Conservation (phyloP, 2,797 vertebrate species). For the Taenioides sp. region DNA sequence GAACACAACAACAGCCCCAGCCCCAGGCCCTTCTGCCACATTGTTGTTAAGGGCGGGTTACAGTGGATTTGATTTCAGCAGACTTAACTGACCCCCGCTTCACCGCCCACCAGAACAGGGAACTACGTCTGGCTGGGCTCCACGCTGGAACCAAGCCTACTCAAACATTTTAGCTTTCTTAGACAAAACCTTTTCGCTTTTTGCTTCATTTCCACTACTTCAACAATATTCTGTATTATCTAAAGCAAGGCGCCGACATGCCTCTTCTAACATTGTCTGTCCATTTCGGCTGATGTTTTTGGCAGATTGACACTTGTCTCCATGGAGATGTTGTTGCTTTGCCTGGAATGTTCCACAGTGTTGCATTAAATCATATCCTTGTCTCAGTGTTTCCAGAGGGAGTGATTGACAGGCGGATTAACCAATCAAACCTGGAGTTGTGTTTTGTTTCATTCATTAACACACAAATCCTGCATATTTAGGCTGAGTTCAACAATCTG, state of each 20-base stretch:
- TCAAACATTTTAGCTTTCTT: constrained; percentile 69
- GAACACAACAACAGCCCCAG: constrained; percentile 63
- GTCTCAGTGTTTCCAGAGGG: too few relatives aligned
- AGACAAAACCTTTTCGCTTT: constrained; percentile 63
- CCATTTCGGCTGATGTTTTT: too few relatives aligned
- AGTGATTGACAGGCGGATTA: too few relatives aligned
- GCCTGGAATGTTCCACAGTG: too few relatives aligned
- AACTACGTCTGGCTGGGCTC: constrained; percentile 55
- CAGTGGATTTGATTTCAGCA: constrained; percentile 66
- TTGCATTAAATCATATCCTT: too few relatives aligned
- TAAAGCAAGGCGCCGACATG: constrained; percentile 43
- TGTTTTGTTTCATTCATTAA: too few relatives aligned
- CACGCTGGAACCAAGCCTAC: constrained; percentile 60
- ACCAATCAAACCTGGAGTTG: too few relatives aligned
- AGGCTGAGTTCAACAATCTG: too few relatives aligned
- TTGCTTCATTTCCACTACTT: constrained; percentile 41
- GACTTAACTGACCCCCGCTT: constrained; percentile 65
- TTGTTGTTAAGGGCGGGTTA: constrained; percentile 64
- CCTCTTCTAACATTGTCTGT: constrained; percentile 44
- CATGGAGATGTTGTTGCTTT: too few relatives aligned
- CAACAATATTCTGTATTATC: constrained; percentile 45
- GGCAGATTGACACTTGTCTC: too few relatives aligned
- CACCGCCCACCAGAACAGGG: constrained; percentile 53
- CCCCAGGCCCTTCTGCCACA: constrained; percentile 55
- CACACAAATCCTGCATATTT: too few relatives aligned